Evolutionary conservation across 1,140 invertebrate genomes (phyloP).

Genomic region (Calephelis virginiensis): DNA sequence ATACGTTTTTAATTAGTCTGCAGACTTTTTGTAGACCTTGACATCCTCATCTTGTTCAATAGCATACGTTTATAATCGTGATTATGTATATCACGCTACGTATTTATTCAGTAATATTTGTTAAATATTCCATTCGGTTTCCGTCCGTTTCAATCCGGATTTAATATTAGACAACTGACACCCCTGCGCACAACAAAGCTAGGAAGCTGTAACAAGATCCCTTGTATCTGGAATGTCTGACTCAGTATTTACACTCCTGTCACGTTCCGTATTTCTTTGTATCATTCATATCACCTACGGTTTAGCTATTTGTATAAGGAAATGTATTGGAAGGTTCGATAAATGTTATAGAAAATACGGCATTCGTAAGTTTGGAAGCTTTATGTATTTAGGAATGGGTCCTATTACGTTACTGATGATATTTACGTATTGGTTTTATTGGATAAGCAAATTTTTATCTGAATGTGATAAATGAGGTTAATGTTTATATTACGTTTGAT

Average conservation of each 20-base stretch:
- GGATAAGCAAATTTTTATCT: too few species aligned
- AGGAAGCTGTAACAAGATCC: conserved; percentile 20
- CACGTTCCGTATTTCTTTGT: conserved; percentile 17
- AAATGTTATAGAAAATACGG: background rate
- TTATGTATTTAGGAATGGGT: background rate
- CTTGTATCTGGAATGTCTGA: conserved; percentile 19
- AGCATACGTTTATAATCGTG: too few species aligned
- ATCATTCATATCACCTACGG: conserved; percentile 13
- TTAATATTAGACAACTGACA: background rate
- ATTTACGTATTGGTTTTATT: too few species aligned
- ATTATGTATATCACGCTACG: too few species aligned
- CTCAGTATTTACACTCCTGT: conserved; percentile 14
- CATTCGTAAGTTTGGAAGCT: background rate
- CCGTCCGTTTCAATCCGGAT: background rate
- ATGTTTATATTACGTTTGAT: too few species aligned
- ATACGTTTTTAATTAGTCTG: too few species aligned
- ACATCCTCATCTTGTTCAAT: too few species aligned
- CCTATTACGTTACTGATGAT: too few species aligned
- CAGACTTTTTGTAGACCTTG: too few species aligned
- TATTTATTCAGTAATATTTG: too few species aligned
- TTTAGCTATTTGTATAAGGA: conserved; percentile 15
- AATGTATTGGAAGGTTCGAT: conserved; percentile 11
- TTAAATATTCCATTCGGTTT: background rate
- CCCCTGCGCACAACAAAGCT: background rate
- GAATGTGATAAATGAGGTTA: too few species aligned